Base-by-base conservation (phyloP, 2,797 vertebrate genomes). In the Mormyrus proboscirostris region DNA sequence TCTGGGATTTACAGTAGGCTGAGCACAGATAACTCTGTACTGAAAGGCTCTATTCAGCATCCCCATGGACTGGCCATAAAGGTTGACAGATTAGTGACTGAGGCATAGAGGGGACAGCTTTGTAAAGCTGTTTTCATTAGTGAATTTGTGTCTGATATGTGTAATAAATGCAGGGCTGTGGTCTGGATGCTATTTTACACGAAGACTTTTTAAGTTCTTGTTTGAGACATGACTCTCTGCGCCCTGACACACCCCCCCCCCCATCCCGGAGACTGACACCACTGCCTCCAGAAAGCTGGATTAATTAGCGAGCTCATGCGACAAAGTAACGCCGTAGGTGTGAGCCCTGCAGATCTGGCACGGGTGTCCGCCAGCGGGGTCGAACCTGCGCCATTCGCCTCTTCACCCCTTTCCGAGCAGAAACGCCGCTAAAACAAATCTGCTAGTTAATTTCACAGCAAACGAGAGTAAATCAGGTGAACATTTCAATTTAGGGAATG, bases 401-500 rank as follows among this genome's bases (percentile, higher is more conserved):
- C 51, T 57, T 55, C 90, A 73, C 85, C 90, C 90, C 53, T 49
- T 41, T 92, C 91, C 85, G 90, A 91, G 0, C 85, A 91, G 91
- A 91, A 91, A 90, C 92, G 90, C 89, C 92, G 92, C 91, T 93
- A 94, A 94, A 95, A 94, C 93, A 94, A 91, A 94, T 95, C 94
- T 94, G 91, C 91, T 92, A 92, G 93, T 90, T 95, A 94, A 95
- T 95, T 94, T 94, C 93, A 89, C 93, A 91, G 92, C 94, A 94
- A 95, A 95, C 94, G 93, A 95, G 93, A 94, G 92, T 94, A 95
- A 95, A 96, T 95, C 95, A 93, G 93, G 92, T 94, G 94, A 92
- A 93, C 91, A 91, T 94, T 94, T 93, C 94, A 93, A 94, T 94
- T 95, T 93, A 92, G 90, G 88, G 91, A 92, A 92, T 9, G 87